phyloP scores from a whole-genome alignment of 2,113 vertebrate genomes.

The Hydropotes inermis region DNA sequence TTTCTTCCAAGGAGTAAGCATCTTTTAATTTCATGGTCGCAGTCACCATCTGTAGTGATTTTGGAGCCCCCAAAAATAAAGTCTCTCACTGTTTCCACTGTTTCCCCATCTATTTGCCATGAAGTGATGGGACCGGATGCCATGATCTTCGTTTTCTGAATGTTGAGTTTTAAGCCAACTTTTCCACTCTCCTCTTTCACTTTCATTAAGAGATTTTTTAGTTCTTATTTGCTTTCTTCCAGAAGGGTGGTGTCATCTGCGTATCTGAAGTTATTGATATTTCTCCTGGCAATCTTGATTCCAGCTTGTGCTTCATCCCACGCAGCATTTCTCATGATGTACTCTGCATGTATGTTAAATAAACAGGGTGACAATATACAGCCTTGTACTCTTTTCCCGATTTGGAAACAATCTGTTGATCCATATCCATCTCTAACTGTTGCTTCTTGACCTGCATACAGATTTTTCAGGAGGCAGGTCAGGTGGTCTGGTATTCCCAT shows the following conservation, averaged over 20 bases:
- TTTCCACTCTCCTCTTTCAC: background rate
- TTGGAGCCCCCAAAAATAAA: background rate
- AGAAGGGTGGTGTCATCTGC: background rate
- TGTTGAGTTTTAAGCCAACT: background rate
- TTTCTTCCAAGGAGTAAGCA: background rate
- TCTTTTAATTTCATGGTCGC: background rate
- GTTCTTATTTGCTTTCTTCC: background rate
- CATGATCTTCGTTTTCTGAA: background rate
- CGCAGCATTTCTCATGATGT: background rate
- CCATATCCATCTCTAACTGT: background rate
- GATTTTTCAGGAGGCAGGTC: background rate
- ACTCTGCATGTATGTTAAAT: background rate
- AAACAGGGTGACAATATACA: background rate
- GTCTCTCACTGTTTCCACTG: background rate
- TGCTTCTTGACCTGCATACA: background rate
- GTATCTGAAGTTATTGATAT: background rate
- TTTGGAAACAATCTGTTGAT: background rate
- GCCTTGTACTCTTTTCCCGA: background rate
- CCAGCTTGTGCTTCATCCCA: background rate
- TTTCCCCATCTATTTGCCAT: background rate
- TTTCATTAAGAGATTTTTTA: background rate
- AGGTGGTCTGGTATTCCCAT: background rate
- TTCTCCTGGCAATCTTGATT: background rate
- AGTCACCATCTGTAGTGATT: background rate
- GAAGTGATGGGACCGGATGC: rapidly evolving